Percentiles rank a stretch among this genome's conserved stretches.
These are phyloP conservation scores for Phataginus tricuspis DNA, from an alignment of 2,797 vertebrate genomes.

Conservation along the genomic window DNA sequence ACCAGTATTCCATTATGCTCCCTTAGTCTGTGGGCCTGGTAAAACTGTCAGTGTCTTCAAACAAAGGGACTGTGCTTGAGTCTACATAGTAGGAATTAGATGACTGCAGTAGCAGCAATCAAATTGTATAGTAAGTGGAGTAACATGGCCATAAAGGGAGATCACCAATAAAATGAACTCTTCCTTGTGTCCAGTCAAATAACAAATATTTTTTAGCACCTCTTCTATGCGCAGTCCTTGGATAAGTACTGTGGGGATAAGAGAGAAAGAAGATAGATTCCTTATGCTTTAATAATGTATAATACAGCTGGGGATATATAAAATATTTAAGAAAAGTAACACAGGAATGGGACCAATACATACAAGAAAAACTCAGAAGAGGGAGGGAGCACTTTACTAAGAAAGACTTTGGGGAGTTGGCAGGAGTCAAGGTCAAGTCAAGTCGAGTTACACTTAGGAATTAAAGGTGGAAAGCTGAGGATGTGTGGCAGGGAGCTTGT, in stretches of 20 bases:
- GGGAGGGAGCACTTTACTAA: neutral
- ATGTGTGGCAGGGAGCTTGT: neutral
- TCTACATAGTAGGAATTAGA: conserved; percentile 42
- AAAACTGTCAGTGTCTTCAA: conserved; percentile 64
- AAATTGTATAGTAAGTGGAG: conserved; percentile 47
- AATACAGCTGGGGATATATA: conserved; percentile 4
- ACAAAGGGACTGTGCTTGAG: conserved; percentile 48
- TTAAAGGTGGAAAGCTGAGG: neutral
- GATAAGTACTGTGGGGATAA: neutral
- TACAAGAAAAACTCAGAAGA: neutral
- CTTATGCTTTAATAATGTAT: neutral
- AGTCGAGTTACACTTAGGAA: neutral
- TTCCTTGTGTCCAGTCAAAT: neutral
- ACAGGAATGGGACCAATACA: neutral
- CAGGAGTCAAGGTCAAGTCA: neutral
- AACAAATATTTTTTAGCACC: neutral
- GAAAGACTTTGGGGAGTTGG: neutral
- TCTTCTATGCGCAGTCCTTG: neutral
- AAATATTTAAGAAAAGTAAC: conserved; percentile 40
- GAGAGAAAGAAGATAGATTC: neutral
- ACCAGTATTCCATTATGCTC: conserved; percentile 53
- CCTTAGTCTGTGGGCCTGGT: conserved; percentile 33
- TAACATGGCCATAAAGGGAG: neutral
- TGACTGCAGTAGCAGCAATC: neutral
- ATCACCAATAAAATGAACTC: neutral